Evolutionary conservation across 1,140 invertebrate genomes (phyloP).

Genomic region (Brachionus koreanus): DNA sequence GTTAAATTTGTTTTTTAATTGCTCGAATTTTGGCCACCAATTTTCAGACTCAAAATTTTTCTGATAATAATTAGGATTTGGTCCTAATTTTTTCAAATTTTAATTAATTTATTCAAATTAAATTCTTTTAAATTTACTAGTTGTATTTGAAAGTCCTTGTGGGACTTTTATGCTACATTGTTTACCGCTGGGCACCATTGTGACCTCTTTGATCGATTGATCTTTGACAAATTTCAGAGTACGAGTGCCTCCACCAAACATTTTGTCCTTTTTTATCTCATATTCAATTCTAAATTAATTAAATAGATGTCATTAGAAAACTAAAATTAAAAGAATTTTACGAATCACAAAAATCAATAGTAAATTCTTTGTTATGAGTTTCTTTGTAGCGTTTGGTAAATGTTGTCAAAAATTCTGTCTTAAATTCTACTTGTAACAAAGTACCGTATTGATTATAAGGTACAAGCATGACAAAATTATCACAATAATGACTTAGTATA

Average conservation of each 20-base stretch:
- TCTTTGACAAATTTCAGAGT: slow-evolving; percentile 62
- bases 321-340: slow-evolving; percentile 53
- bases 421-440: slow-evolving; percentile 67
- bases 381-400: slow-evolving; percentile 64
- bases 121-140: neutral
- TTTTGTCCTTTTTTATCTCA: slow-evolving; percentile 67
- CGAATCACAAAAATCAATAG: slow-evolving; percentile 63
- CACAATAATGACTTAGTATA: slow-evolving; percentile 57
- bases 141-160: slow-evolving; percentile 23
- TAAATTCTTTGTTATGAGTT: slow-evolving; percentile 58
- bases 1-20: neutral
- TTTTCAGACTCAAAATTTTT: slow-evolving; percentile 33
- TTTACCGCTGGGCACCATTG: neutral
- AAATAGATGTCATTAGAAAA: neutral
- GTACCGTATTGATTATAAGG: slow-evolving; percentile 67
- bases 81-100: neutral
- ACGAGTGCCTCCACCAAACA: slow-evolving; percentile 65
- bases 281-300: slow-evolving; percentile 47
- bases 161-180: slow-evolving; percentile 4
- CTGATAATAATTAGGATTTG: slow-evolving; percentile 30
- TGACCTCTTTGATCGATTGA: neutral
- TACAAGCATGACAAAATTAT: slow-evolving; percentile 69
- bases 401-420: slow-evolving; percentile 69
- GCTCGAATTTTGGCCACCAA: slow-evolving; percentile 41
- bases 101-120: neutral